Evolutionary conservation across 2,888 invertebrate genomes (phyloP), one percentile per base, ranked within the genome.

Genomic region (Platycheirus rosarum): DNA sequence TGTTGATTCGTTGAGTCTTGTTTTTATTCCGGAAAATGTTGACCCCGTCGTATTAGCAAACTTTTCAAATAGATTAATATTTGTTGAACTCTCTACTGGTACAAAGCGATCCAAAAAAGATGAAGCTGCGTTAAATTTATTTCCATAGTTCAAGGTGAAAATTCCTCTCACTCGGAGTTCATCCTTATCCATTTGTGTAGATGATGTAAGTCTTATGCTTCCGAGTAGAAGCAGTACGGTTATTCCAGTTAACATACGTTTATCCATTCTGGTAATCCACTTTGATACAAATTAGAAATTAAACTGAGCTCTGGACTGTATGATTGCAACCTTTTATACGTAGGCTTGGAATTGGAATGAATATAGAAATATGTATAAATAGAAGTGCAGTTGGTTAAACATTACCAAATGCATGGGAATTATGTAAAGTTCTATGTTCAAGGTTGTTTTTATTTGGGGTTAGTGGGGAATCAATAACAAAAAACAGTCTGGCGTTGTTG

Each of bases 301-400:
- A 2, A 29, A 42, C 32, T 20, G 32, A 55, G 32, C n/a, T 9
- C 11, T 20, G 11, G 20, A 1, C 5, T 32, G 29, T 8, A 32
- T 23, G 2, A 23, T 23, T 23, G 1, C 13, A 2, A 26, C 23
- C 70, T 44, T 77, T 70, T 77, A 77, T 77, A 71, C 14, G 9
- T 16, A 23, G 23, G 6, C 6, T 23, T 23, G 6, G 23, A 4
- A 23, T 23, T 23, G 3, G 6, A 23, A 2, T 23, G 6, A 26
- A 42, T 2, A 5, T 5, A 16, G 23, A 51, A 4, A 2, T 1
- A 2, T 2, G n/a, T n/a, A n/a, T n/a, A n/a, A n/a, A n/a, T n/a
- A n/a, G n/a, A n/a, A n/a, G n/a, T 16, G 13, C 55, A 42, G 26
- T 42, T 57, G 42, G 6, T 11, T 26, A 57, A 57, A 40, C 14